Base-by-base conservation (phyloP, 53 echinoderm and acorn worm species). In the Mesocentrotus franciscanus region DNA sequence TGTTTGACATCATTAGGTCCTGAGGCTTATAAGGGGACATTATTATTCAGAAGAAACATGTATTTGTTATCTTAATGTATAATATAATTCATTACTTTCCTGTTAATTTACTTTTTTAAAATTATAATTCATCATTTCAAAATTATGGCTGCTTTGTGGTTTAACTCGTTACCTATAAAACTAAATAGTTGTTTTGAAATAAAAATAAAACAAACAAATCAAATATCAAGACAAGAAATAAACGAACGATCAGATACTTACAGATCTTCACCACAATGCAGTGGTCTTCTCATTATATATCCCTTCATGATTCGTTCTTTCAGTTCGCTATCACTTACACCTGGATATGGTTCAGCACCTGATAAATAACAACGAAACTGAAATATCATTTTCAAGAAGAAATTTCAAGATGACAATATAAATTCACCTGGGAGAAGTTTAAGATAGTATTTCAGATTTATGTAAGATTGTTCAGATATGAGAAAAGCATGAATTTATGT, bases 211-310 rank as follows among this genome's bases (percentile, higher is more conserved):
- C 0, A 71, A 71, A 71, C 1, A 8, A 75, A 75, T 1, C 22
- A 11, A 75, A 12, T 9, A 32, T 10, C 12, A 75, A 11, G 2
- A 1, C 12, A 39, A 39, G 3, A 3, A 39, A 39, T 3, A 39
- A 39, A 13, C 9, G 74, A 74, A 8, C 6, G 66, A 66, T 22
- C 6, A 24, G 11, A 8, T 76, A 71, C 74, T 92, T 71, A 92
- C 92, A 92, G n/a, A 49, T 92, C 92, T 34, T 92, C 71, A 8
- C 92, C 72, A 71, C 92, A 92, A 32, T 92, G 92, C 20, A 55
- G 18, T 13, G 92, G 74, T 33, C 74, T 92, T 55, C 56, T 92
- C 92, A 92, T 92, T 17, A 22, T 36, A 49, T 74, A 75, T 71
- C 92, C 74, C 1, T 56, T 72, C 1, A 22, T 27, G 24, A 92